These are phyloP conservation scores for Acanthoscelides obtectus DNA, from an alignment of 2,888 invertebrate species.

Conservation along the genomic window DNA sequence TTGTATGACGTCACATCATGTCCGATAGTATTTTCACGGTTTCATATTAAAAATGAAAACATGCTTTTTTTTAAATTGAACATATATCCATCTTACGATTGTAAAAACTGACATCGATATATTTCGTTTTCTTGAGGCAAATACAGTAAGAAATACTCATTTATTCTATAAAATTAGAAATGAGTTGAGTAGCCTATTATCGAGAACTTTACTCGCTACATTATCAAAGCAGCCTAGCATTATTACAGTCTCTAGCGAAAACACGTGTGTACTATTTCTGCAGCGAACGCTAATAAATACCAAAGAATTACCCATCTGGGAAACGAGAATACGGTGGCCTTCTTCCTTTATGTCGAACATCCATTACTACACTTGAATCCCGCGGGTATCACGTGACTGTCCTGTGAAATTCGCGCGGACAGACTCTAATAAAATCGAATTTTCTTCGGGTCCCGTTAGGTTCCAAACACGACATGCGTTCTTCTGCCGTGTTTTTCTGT, in stretches of 20 bases:
- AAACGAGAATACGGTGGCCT: background rate
- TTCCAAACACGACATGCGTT: background rate
- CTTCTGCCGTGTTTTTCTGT: background rate
- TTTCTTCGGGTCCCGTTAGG: background rate
- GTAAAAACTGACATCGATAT: too few relatives aligned
- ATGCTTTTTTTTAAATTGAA: too few relatives aligned
- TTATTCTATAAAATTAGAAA: too few relatives aligned
- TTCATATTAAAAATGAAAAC: too few relatives aligned
- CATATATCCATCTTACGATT: too few relatives aligned
- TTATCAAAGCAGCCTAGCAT: too few relatives aligned
- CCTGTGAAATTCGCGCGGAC: background rate
- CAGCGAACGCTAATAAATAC: background rate
- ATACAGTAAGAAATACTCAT: too few relatives aligned
- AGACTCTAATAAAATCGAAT: background rate
- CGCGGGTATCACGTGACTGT: background rate
- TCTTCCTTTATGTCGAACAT: background rate
- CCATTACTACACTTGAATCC: background rate
- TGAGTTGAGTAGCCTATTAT: too few relatives aligned
- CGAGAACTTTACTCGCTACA: too few relatives aligned
- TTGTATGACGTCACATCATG: too few relatives aligned
- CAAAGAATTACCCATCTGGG: background rate
- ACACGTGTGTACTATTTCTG: background rate
- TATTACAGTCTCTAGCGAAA: background rate
- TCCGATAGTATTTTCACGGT: too few relatives aligned
- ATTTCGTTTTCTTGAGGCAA: too few relatives aligned